Evolutionary conservation across 2,113 vertebrate species (phyloP), one percentile per base, ranked within the genome.

Genomic region (Ariopsis seemanni): DNA sequence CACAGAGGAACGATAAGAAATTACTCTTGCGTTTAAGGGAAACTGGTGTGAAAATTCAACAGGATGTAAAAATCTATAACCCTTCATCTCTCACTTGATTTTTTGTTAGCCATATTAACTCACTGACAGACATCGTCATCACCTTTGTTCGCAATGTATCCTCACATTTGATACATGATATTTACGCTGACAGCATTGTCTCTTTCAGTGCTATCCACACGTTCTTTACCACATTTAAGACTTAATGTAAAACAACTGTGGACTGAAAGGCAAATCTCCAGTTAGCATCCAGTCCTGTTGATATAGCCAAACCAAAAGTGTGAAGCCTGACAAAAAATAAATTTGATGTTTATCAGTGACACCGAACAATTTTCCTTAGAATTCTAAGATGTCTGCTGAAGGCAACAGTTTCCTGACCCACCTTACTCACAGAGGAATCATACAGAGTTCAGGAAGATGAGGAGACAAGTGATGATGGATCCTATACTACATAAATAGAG

Each of bases 211-310:
- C 57, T 34, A 20, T 34, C 42, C 20, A 52, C 48, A 82, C 18
- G 55, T 7, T 79, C 82, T 91, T 88, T 93, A 93, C 89, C 85
- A 90, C 52, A 62, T 83, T 85, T 88, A 75, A 9, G 55, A 55
- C 75, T 82, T 82, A 48, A 62, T 62, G 8, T 87, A 91, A 94
- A 92, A 89, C 92, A 89, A 83, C 55, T 53, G 71, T 57, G 60
- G 57, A 74, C 11, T 85, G 20, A 50, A 74, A 74, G 67, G 14
- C 14, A 71, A 52, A 18, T 83, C 80, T 71, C 69, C 79, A 20
- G 55, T 65, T 15, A 75, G 27, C n/a, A 52, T 82, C 53, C 57
- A 83, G 52, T 48, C 60, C 22, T 84, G 85, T 74, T 81, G 57
- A 83, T 84, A 83, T 53, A 42, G 86, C 80, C 80, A 50, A 75